Percentiles rank a stretch among this genome's conserved stretches.
Conservation (phyloP, 1,140 invertebrate genomes). For the Penaeus japonicus region DNA sequence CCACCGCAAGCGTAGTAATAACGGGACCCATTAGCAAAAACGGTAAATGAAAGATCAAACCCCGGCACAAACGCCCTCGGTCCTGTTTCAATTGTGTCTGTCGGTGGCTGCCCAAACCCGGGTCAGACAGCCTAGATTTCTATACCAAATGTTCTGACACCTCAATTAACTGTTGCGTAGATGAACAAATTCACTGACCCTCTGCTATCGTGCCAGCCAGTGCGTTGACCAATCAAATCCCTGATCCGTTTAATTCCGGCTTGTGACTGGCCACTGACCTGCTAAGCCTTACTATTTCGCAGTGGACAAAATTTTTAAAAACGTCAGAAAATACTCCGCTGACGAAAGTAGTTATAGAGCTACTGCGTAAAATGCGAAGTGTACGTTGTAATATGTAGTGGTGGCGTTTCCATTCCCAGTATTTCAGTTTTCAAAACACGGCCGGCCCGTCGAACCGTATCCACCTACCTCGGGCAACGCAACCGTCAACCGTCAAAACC, state of each 20-base stretch:
- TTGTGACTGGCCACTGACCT: slow-evolving; percentile 52
- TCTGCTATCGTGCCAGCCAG: slow-evolving; percentile 54
- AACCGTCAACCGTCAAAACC: too few relatives aligned
- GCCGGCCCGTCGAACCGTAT: too few relatives aligned
- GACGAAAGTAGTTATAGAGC: slow-evolving; percentile 23
- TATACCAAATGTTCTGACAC: slow-evolving; percentile 56
- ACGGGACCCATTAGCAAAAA: too few relatives aligned
- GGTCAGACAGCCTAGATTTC: slow-evolving; percentile 51
- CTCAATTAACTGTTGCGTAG: slow-evolving; percentile 51
- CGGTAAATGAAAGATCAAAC: too few relatives aligned
- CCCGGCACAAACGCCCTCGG: neutral
- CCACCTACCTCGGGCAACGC: too few relatives aligned
- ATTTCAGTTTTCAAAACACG: too few relatives aligned
- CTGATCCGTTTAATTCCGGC: slow-evolving; percentile 52
- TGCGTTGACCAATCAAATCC: slow-evolving; percentile 53
- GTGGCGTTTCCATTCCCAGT: too few relatives aligned
- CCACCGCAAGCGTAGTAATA: too few relatives aligned
- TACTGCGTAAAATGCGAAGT: slow-evolving; percentile 11
- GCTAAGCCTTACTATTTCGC: slow-evolving; percentile 47
- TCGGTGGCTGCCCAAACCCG: slow-evolving; percentile 15
- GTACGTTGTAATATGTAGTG: neutral
- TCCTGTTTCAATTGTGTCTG: slow-evolving; percentile 42
- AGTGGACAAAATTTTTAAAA: slow-evolving; percentile 42
- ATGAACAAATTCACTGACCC: slow-evolving; percentile 54
- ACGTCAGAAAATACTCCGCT: slow-evolving; percentile 2